These are phyloP conservation scores for Polypterus bichir DNA, from an alignment of 2,113 vertebrate species.

Conservation along the genomic window DNA sequence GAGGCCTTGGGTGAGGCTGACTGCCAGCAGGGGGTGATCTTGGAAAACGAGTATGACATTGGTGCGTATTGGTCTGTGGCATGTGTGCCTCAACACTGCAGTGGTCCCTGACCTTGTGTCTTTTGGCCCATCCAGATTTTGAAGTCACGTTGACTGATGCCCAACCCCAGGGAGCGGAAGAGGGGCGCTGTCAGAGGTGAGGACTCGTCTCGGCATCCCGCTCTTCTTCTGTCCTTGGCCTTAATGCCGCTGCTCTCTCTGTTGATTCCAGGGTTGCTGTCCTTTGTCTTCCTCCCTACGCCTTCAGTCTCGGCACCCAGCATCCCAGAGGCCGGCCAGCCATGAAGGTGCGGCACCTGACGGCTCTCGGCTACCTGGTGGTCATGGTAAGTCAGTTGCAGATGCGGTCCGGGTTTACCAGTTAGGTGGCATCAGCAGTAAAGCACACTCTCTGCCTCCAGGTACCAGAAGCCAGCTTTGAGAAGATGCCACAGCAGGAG, in stretches of 20 bases:
- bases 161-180: too few species aligned
- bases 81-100: too few species aligned
- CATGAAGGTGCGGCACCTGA: slow-evolving; percentile 68
- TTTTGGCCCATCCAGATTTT: too few species aligned
- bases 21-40: slow-evolving; percentile 38
- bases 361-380: slow-evolving; percentile 60
- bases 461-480: slow-evolving; percentile 50
- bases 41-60: slow-evolving; percentile 55
- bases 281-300: slow-evolving; percentile 39
- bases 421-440: background rate
- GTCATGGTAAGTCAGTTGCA: slow-evolving; percentile 58
- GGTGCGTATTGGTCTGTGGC: slow-evolving; percentile 25
- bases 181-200: too few species aligned
- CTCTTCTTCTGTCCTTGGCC: too few species aligned
- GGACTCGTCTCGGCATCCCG: too few species aligned
- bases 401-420: background rate
- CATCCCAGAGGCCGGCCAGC: slow-evolving; percentile 58
- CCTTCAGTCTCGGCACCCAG: slow-evolving; percentile 54
- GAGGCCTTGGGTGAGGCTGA: slow-evolving; percentile 39
- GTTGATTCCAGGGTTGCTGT: slow-evolving; percentile 58
- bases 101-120: too few species aligned
- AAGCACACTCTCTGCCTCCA: slow-evolving; percentile 24
- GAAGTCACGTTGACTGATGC: too few species aligned
- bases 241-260: too few species aligned
- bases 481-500: slow-evolving; percentile 34